These are phyloP conservation scores for Acanthopleura granulata DNA, from an alignment of 2,888 invertebrate genomes.

Conservation along the genomic window DNA sequence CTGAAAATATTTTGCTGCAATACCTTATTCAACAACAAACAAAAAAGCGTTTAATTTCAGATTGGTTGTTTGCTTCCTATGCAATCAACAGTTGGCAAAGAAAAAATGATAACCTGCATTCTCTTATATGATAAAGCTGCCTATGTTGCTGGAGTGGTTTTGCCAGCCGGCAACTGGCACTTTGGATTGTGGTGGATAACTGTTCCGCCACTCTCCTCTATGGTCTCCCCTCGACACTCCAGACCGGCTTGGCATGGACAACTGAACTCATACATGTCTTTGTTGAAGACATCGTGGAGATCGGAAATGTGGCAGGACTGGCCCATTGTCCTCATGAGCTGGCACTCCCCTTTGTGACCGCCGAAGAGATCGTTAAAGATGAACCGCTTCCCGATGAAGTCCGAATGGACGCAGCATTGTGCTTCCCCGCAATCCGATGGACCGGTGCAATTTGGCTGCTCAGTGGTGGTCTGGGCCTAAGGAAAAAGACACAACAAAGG, in stretches of 20 bases:
- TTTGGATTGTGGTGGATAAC: conserved; percentile 43
- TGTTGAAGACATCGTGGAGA: conserved; percentile 38
- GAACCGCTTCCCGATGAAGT: conserved; percentile 30
- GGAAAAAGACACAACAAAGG: no score
- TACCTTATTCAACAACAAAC: no score
- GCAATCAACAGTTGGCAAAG: no score
- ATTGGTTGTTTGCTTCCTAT: no score
- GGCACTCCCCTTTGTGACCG: conserved; percentile 32
- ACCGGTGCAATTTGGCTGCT: neutral
- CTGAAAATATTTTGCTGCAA: no score
- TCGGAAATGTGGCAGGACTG: conserved; percentile 32
- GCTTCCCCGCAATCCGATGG: conserved; percentile 32
- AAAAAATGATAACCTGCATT: no score
- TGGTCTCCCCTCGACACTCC: conserved; percentile 41
- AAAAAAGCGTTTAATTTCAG: no score
- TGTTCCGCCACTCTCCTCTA: conserved; percentile 36
- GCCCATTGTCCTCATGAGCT: conserved; percentile 32
- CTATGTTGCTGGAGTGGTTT: neutral
- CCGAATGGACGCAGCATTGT: conserved; percentile 39
- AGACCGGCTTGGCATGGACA: conserved; percentile 38
- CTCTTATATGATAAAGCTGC: no score
- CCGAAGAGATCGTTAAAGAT: conserved; percentile 28
- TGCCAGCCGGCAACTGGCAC: conserved; percentile 32
- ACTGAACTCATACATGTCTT: conserved; percentile 36
- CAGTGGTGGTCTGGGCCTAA: conserved; percentile 14